phyloP scores from a whole-genome alignment of 2,888 invertebrate species.

The Tortricodes alternella region DNA sequence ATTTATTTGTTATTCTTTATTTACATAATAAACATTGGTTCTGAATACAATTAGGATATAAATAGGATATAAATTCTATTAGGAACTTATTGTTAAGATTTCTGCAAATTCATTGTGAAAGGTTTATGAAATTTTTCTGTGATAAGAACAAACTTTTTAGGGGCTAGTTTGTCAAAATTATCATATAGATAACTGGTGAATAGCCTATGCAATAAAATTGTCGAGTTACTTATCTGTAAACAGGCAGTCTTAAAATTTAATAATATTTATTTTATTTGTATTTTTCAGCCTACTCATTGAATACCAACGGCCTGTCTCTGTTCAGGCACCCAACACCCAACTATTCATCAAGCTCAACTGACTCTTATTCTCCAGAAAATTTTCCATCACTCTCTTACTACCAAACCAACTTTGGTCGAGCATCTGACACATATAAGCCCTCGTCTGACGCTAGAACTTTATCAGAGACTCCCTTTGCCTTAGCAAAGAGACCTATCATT shows the following conservation, averaged over 20 bases:
- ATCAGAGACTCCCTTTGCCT: conserved; percentile 40
- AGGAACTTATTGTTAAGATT: too few relatives aligned
- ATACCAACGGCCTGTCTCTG: conserved; percentile 38
- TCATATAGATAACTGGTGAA: too few relatives aligned
- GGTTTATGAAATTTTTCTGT: too few relatives aligned
- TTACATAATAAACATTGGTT: too few relatives aligned
- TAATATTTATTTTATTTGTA: background rate
- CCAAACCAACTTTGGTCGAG: conserved; percentile 29
- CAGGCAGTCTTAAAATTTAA: background rate
- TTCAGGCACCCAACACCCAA: conserved; percentile 45
- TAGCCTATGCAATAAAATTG: too few relatives aligned
- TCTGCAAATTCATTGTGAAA: too few relatives aligned
- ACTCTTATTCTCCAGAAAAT: conserved; percentile 68
- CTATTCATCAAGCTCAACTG: conserved; percentile 66
- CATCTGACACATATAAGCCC: conserved; percentile 24
- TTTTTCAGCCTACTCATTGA: conserved; percentile 46
- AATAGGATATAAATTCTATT: too few relatives aligned
- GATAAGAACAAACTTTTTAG: too few relatives aligned
- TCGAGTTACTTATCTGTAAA: too few relatives aligned
- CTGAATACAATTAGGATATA: too few relatives aligned
- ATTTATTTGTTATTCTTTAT: too few relatives aligned
- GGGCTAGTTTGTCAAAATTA: too few relatives aligned
- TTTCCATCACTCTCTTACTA: conserved; percentile 48
- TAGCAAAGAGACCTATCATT: conserved; percentile 57
- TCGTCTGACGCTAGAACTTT: conserved; percentile 23